phyloP scores from a whole-genome alignment of 2,888 invertebrate genomes.

The Leucophenga maculata region DNA sequence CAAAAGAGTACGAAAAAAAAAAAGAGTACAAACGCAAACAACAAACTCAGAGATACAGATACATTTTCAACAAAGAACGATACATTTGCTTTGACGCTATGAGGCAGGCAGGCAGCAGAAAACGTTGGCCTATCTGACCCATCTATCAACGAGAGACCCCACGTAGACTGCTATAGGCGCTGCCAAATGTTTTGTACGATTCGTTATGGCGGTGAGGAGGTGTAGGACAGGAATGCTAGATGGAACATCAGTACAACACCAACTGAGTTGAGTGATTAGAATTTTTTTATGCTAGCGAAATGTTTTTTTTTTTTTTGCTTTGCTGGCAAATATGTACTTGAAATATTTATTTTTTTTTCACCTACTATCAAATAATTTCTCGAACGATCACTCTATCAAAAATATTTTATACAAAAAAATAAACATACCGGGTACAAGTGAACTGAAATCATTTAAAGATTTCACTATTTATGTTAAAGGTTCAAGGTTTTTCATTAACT shows the following conservation, averaged over 20 bases:
- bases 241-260: not conserved
- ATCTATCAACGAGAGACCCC: conserved; percentile 13
- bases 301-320: too few species aligned
- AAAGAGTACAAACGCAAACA: conserved; percentile 28
- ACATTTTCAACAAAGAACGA: not conserved
- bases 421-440: too few species aligned
- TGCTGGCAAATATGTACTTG: too few species aligned
- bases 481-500: too few species aligned
- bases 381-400: too few species aligned
- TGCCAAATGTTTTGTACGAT: not conserved
- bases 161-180: conserved; percentile 13
- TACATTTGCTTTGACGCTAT: not conserved
- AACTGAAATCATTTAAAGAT: too few species aligned
- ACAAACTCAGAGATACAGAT: conserved; percentile 32
- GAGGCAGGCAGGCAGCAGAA: not conserved
- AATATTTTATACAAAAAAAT: too few species aligned
- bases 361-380: too few species aligned
- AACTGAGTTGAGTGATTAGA: conserved; percentile 7
- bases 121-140: not conserved
- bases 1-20: too few species aligned
- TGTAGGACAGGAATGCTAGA: not conserved
- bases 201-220: too few species aligned
- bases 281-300: not conserved
- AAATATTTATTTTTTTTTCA: too few species aligned
- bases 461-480: too few species aligned